Base-by-base conservation (phyloP, 2,888 invertebrate genomes). In the Chydorus sphaericus region DNA sequence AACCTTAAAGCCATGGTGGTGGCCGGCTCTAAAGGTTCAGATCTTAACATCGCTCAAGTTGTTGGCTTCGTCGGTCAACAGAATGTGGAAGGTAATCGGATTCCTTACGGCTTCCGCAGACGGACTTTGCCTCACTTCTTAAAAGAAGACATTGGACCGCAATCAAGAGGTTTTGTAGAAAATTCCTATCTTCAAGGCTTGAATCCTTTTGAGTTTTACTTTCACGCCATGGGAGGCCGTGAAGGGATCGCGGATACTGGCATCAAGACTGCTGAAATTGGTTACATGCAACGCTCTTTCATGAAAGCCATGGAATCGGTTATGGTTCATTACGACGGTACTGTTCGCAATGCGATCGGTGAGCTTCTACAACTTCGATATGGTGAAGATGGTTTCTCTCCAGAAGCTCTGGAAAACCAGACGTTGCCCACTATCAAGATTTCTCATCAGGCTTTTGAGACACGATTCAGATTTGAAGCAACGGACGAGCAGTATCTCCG, bases 191-290 rank as follows among this genome's bases (percentile, higher is more conserved):
- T 99, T 65, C 97, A 98, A 69, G 98, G 98, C 58, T 73, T 99
- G 66, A 98, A 98, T 0, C 97, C 98, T 0, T 92, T 97, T 0
- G 98, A 99, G 69, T 99, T 99, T 71, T 99, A 90, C 75, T 99
- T 99, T 72, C 98, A 99, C 78, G 97, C 98, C 67, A 99, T 99
- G 98, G 98, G 98, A 70, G 57, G 98, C 73, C 84, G 98, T 71
- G 98, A 99, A 76, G 98, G 98, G 86, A 84, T 99, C 63, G 99
- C 99, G 69, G 98, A 99, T 91, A 99, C 98, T 59, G 98, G 98
- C 69, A 98, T 99, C 60, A 99, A 99, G 73, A 99, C 98, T 58
- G 98, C 98, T 31, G 98, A 99, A 79, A 99, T 98, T 65, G 98
- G 93, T 61, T 99, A 99, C 68, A 99, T 99, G 68, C 98, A 99